phyloP scores from a whole-genome alignment of 2,888 invertebrate species.

The Phalangium opilio region DNA sequence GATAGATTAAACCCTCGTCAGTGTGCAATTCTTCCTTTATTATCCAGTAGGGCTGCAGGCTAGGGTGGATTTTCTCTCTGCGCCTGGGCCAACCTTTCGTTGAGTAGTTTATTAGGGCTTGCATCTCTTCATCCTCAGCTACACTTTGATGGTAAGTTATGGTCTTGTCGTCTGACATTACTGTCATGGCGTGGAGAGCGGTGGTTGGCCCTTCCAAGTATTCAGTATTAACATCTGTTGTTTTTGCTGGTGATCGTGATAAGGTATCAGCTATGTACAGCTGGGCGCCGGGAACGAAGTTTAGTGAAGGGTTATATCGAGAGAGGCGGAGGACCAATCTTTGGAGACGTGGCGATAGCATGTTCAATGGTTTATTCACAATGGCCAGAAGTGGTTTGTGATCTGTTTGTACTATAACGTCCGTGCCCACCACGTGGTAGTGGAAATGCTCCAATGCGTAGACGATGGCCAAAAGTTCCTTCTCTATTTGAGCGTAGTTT shows the following conservation, averaged over 20 bases:
- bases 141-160: background rate
- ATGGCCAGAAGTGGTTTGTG: slow-evolving; percentile 31
- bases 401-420: slow-evolving; percentile 27
- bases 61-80: background rate
- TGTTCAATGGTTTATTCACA: too few species aligned
- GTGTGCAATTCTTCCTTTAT: slow-evolving; percentile 3
- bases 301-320: too few species aligned
- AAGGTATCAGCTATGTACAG: too few species aligned
- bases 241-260: too few species aligned
- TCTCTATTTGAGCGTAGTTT: too few species aligned
- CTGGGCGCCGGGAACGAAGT: slow-evolving; percentile 17
- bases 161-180: too few species aligned
- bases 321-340: slow-evolving; percentile 25
- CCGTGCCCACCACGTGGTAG: too few species aligned
- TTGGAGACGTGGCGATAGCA: too few species aligned
- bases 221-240: background rate
- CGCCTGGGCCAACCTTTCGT: slow-evolving; percentile 4
- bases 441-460: too few species aligned
- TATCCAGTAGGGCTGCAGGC: background rate
- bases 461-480: too few species aligned
- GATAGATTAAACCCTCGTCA: slow-evolving; percentile 3
- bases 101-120: background rate
- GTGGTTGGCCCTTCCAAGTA: too few species aligned
- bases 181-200: too few species aligned
- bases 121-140: background rate